A percentile compares a stretch with the other conserved stretches of the same genome.
phyloP scores from a whole-genome alignment of 2,888 invertebrate species.

The Sarcophaga subvicina region DNA sequence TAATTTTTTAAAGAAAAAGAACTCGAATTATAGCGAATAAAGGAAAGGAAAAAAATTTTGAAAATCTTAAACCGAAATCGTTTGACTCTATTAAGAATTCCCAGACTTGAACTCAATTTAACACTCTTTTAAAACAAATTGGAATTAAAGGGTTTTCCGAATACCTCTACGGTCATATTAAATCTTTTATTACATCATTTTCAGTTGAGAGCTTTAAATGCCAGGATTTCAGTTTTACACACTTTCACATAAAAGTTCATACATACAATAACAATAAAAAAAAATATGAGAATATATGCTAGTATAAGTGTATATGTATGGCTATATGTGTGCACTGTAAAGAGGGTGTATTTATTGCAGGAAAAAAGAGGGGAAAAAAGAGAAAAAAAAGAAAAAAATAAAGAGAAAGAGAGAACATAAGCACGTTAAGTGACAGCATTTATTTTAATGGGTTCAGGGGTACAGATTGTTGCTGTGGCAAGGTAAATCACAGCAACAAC shows the following conservation, averaged over 20 bases:
- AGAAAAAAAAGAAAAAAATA: not conserved
- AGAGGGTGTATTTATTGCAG: not conserved
- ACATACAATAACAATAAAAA: not conserved
- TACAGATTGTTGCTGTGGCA: constrained; percentile 54
- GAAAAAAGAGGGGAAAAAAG: not conserved
- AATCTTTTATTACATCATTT: constrained; percentile 1
- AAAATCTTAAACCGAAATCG: too few relatives aligned
- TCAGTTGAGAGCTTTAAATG: not conserved
- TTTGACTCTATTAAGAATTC: too few relatives aligned
- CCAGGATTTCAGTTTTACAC: not conserved
- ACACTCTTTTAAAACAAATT: not conserved
- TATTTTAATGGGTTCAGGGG: constrained; percentile 51
- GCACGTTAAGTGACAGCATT: constrained; percentile 56
- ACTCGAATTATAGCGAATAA: too few relatives aligned
- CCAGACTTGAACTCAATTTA: too few relatives aligned
- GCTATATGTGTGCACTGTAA: not conserved
- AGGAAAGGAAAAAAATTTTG: too few relatives aligned
- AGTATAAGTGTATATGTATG: not conserved
- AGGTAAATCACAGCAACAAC: constrained; percentile 40
- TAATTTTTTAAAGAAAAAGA: too few relatives aligned
- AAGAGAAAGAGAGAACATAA: not conserved
- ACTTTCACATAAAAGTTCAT: not conserved
- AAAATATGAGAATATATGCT: not conserved
- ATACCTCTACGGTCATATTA: constrained; percentile 3
- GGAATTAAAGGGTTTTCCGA: constrained; percentile 11